Evolutionary conservation across 2,797 vertebrate species (phyloP).

Genomic region (Hypotaenidia philippensis): DNA sequence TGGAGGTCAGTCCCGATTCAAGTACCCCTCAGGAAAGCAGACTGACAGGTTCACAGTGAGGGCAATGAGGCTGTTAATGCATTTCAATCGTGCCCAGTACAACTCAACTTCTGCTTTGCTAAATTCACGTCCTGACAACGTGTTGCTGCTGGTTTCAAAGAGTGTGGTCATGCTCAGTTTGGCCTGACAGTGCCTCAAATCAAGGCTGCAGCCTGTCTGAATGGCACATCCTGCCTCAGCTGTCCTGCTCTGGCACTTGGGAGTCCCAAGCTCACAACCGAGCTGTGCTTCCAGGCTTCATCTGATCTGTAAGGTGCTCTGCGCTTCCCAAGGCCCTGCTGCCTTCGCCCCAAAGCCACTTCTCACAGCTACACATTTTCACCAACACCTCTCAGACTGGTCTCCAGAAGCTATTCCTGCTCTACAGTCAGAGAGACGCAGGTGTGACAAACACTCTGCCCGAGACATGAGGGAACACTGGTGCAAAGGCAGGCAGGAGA

Average conservation of each 20-base stretch:
- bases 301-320: background rate
- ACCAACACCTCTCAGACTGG: background rate
- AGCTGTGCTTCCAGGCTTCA: background rate
- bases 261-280: background rate
- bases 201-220: background rate
- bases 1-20: background rate
- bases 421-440: background rate
- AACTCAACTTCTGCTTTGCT: background rate
- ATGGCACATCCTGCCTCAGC: background rate
- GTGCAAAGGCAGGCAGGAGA: background rate
- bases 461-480: background rate
- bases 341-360: background rate
- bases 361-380: background rate
- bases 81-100: background rate
- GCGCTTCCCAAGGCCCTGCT: background rate
- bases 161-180: rapidly evolving
- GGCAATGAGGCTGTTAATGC: background rate
- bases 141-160: background rate
- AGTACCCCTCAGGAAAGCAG: background rate
- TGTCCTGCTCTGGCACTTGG: background rate
- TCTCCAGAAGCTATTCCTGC: background rate
- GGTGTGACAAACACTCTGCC: background rate
- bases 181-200: background rate
- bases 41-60: background rate
- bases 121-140: background rate